Conservation (phyloP, 2,888 invertebrate species). For the Tubulanus polymorphus region DNA sequence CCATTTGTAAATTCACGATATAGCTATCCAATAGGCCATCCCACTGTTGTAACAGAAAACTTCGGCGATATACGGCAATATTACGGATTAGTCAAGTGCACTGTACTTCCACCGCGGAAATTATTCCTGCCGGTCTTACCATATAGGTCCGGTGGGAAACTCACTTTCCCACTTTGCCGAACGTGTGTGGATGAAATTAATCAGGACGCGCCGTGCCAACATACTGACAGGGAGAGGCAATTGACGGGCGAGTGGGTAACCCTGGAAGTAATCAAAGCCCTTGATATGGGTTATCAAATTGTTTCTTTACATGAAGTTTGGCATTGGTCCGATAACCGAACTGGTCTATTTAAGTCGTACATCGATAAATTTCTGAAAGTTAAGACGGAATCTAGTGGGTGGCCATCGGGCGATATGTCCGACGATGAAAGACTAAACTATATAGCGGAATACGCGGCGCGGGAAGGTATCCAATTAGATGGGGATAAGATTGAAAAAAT, state of each 20-base stretch:
- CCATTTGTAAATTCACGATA: constrained; percentile 29
- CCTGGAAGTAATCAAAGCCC: constrained; percentile 41
- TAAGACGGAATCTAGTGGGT: constrained; percentile 32
- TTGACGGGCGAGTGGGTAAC: constrained; percentile 43
- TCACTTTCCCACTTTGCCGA: constrained; percentile 47
- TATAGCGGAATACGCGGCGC: not conserved
- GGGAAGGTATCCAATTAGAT: constrained; percentile 16
- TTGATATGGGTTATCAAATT: constrained; percentile 38
- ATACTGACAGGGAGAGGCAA: constrained; percentile 28
- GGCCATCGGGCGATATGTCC: constrained; percentile 21
- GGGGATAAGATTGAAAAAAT: constrained; percentile 16
- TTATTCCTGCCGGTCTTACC: constrained; percentile 43
- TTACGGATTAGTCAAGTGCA: constrained; percentile 30
- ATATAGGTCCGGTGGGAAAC: constrained; percentile 26
- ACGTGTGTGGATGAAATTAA: constrained; percentile 22
- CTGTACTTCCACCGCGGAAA: constrained; percentile 27
- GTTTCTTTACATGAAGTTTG: constrained; percentile 41
- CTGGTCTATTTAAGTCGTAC: constrained; percentile 37
- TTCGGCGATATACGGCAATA: constrained; percentile 24
- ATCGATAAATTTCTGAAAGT: constrained; percentile 33
- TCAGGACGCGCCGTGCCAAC: constrained; percentile 29
- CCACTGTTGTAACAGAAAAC: constrained; percentile 23
- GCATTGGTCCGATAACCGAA: constrained; percentile 30
- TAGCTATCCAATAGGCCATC: constrained; percentile 28
- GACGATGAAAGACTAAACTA: not conserved